Conservation (phyloP, 2,888 invertebrate genomes). For the Drosophila parthenogenetica region DNA sequence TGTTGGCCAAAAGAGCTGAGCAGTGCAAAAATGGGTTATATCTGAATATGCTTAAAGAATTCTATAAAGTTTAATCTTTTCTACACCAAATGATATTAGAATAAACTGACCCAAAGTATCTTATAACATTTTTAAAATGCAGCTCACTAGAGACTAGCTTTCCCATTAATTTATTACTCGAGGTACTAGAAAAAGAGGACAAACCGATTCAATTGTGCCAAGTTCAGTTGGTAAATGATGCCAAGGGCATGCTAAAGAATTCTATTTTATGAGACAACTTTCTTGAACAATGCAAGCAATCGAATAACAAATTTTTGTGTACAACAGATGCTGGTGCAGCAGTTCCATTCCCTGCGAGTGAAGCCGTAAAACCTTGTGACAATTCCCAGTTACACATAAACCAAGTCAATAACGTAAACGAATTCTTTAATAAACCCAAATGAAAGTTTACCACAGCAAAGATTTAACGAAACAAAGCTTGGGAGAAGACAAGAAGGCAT, state of each 20-base stretch:
- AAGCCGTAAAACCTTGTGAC: slow-evolving; percentile 42
- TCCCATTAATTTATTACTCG: not conserved
- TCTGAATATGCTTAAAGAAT: no score
- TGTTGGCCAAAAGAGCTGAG: not conserved
- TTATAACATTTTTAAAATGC: not conserved
- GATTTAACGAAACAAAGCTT: slow-evolving; percentile 52
- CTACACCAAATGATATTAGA: no score
- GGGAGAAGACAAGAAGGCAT: slow-evolving; percentile 9
- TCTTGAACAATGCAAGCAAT: slow-evolving; percentile 9
- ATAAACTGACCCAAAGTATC: not conserved
- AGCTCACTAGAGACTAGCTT: not conserved
- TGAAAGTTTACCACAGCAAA: slow-evolving; percentile 52
- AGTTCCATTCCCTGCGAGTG: slow-evolving; percentile 16
- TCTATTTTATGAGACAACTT: slow-evolving; percentile 4
- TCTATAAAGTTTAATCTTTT: no score
- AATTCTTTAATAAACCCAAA: slow-evolving; percentile 63
- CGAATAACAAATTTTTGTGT: slow-evolving; percentile 8
- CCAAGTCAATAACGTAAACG: slow-evolving; percentile 26
- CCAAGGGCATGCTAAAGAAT: not conserved
- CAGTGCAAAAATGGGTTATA: not conserved
- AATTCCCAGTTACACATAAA: slow-evolving; percentile 47
- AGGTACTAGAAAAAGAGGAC: not conserved
- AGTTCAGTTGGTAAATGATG: not conserved
- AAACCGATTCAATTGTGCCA: not conserved
- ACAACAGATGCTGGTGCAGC: slow-evolving; percentile 3